Conservation (phyloP, 2,888 invertebrate species). For the Metalampra italica region DNA sequence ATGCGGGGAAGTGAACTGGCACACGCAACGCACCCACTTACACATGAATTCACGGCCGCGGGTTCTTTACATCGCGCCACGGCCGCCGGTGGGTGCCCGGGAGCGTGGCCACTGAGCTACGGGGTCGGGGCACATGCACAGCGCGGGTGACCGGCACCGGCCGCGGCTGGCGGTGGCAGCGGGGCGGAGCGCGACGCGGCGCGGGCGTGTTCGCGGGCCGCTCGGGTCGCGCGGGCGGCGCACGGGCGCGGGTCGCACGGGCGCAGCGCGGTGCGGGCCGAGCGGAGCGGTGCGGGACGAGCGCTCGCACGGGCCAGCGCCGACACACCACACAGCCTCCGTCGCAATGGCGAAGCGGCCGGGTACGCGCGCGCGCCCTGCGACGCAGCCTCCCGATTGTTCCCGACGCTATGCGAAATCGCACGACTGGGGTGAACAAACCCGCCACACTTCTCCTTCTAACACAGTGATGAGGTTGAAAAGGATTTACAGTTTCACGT, state of each 20-base stretch:
- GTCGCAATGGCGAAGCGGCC: conserved; percentile 77
- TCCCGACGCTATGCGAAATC: conserved; percentile 58
- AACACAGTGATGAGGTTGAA: conserved; percentile 71
- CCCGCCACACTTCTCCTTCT: conserved; percentile 73
- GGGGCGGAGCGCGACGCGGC: conserved; percentile 17
- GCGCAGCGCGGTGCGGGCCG: conserved; percentile 28
- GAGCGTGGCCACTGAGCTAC: conserved; percentile 79
- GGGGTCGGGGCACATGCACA: conserved; percentile 79
- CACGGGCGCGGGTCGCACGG: conserved; percentile 20
- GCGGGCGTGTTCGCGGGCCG: conserved; percentile 15
- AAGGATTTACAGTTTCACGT: conserved; percentile 72
- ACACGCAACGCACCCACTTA: conserved; percentile 70
- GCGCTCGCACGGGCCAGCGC: conserved; percentile 72
- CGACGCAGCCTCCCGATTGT: conserved; percentile 67
- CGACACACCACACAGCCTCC: conserved; percentile 75
- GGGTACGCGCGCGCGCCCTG: conserved; percentile 76
- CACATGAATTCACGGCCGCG: conserved; percentile 71
- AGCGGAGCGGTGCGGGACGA: conserved; percentile 48
- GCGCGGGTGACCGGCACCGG: conserved; percentile 45
- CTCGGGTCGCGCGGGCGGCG: conserved; percentile 22
- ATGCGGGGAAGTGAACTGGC: conserved; percentile 47
- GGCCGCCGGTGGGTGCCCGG: conserved; percentile 87
- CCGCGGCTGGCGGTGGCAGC: conserved; percentile 11
- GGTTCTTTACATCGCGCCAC: conserved; percentile 75
- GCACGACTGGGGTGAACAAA: conserved; percentile 68